Evolutionary conservation across 2,888 invertebrate species (phyloP), one percentile per base, ranked within the genome.

Genomic region (Orthosia gracilis): DNA sequence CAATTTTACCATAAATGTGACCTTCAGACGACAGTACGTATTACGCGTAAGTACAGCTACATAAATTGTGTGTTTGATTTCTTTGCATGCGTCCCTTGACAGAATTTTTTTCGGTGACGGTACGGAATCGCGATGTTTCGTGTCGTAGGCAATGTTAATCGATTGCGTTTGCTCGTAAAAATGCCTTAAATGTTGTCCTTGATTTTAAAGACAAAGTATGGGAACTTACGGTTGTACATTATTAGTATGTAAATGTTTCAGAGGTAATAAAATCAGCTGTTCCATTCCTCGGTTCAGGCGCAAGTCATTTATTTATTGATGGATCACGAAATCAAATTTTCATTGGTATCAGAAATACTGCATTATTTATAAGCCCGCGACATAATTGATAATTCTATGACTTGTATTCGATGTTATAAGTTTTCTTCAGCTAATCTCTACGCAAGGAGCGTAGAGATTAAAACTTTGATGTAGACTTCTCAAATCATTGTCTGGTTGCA

Each of bases 1-100:
- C 59, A 80, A 82, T 85, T 85, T 88, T 89, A 84, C 83, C 78
- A 88, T 86, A 86, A 83, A 73, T 73, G 78, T 84, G 87, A 89
- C 91, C 90, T 91, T 91, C 85, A 85, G 78, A 73, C 83, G 65
- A 73, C 82, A 40, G 73, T 78, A 71, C 59, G 76, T 82, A 80
- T 78, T 80, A 78, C 81, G 64, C 74, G 68, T 78, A 78, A 72
- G 80, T 81, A 86, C 63, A 13, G 69, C 67, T 72, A 77, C 71
- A 82, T 84, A 82, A 82, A 21, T 73, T 74, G 61, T 59, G 64
- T 80, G 76, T 82, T 85, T 82, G 76, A 87, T 87, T 82, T 76
- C 82, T 72, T 87, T 80, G 84, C 89, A 83, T 85, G 83, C 62
- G 65, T 82, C 69, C 45, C 73, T 50, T 69, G 79, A 69, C 78